Evolutionary conservation across 2,888 invertebrate species (phyloP).

Genomic region (Sepioteuthis lessoniana): DNA sequence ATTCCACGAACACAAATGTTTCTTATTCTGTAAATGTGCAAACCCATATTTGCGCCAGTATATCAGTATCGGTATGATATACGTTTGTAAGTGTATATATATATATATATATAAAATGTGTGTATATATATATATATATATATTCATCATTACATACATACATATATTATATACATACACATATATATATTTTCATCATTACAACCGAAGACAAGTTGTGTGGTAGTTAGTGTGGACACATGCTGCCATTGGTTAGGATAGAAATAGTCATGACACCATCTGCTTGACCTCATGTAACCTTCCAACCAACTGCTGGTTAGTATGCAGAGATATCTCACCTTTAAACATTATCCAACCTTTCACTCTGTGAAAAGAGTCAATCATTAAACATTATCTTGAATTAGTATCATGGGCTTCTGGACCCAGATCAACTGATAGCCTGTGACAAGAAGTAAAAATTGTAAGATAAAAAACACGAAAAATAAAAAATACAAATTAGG

Average conservation of each 20-base stretch:
- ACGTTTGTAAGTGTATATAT: too few relatives aligned
- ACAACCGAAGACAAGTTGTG: not conserved
- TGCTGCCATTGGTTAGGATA: not conserved
- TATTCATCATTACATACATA: too few relatives aligned
- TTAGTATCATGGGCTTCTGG: not conserved
- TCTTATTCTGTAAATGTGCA: too few relatives aligned
- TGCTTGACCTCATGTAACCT: not conserved
- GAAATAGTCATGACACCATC: not conserved
- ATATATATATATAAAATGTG: too few relatives aligned
- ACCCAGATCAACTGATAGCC: not conserved
- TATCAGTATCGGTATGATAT: too few relatives aligned
- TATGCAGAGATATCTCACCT: slow-evolving; percentile 11
- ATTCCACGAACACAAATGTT: too few relatives aligned
- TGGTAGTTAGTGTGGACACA: not conserved
- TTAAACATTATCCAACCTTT: slow-evolving; percentile 14
- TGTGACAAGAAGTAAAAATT: not conserved
- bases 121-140: not conserved
- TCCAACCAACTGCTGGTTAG: not conserved
- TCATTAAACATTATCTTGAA: not conserved
- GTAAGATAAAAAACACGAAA: too few relatives aligned
- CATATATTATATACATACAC: too few relatives aligned
- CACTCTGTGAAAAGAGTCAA: not conserved
- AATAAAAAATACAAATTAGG: not conserved
- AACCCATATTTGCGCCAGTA: too few relatives aligned
- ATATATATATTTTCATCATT: not conserved